Percentiles rank a stretch among this genome's conserved stretches.
Evolutionary conservation across 2,888 invertebrate genomes (phyloP).

Genomic region (Monochamus alternatus): DNA sequence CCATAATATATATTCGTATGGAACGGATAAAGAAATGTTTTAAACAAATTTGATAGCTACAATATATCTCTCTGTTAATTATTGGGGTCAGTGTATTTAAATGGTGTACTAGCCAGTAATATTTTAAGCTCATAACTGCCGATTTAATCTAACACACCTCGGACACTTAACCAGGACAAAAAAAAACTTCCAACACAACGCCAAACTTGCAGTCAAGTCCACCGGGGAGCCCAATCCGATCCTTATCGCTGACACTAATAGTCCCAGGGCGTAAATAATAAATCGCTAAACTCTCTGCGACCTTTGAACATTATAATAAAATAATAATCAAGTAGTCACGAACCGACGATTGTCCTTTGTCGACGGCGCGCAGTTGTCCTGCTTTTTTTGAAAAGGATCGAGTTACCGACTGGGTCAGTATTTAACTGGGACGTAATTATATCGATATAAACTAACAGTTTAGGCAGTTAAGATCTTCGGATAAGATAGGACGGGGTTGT

Average conservation of each 20-base stretch:
- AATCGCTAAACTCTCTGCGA: constrained; percentile 34
- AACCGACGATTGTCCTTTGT: constrained; percentile 32
- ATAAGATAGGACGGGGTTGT: constrained; percentile 23
- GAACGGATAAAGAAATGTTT: too few species aligned
- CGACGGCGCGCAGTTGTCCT: constrained; percentile 36
- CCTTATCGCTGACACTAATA: constrained; percentile 27
- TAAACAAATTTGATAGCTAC: too few species aligned
- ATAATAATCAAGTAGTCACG: constrained; percentile 41
- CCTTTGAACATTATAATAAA: constrained; percentile 40
- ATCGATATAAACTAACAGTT: constrained; percentile 19
- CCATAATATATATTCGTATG: too few species aligned
- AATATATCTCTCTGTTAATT: too few species aligned
- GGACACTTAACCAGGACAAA: background rate
- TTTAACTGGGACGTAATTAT: constrained; percentile 31
- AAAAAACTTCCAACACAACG: background rate
- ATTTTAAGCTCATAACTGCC: too few species aligned
- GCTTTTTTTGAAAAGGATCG: constrained; percentile 34
- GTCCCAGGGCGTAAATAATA: constrained; percentile 23
- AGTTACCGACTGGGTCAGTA: constrained; percentile 30
- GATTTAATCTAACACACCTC: background rate
- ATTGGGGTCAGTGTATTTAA: too few species aligned
- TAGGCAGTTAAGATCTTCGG: constrained; percentile 25
- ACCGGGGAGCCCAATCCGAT: constrained; percentile 8
- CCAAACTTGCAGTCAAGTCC: background rate
- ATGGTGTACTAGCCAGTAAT: too few species aligned